Evolutionary conservation across 2,797 vertebrate species (phyloP).

Genomic region (Borostomias antarcticus): DNA sequence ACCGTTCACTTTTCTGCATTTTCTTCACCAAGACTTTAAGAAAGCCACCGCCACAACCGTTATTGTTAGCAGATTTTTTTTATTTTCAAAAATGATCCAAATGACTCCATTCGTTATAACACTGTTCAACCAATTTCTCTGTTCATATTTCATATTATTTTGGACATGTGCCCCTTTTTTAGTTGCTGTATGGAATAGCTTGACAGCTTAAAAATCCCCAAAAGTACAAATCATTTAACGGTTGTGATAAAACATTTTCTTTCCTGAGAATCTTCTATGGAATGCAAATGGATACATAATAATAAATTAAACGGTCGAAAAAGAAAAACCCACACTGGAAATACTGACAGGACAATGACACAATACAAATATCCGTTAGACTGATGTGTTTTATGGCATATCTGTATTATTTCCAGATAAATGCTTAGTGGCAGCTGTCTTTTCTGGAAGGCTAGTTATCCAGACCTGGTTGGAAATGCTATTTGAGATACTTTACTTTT

Average conservation of each 20-base stretch:
- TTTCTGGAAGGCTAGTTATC: neutral
- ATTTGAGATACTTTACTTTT: no score
- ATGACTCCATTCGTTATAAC: conserved; percentile 53
- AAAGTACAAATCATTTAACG: conserved; percentile 47
- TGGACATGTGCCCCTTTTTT: conserved; percentile 21
- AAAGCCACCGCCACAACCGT: conserved; percentile 38
- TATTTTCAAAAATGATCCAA: conserved; percentile 62
- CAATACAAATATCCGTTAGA: conserved; percentile 55
- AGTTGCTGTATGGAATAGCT: conserved; percentile 38
- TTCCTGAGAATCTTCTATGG: conserved; percentile 94
- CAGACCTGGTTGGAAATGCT: no score
- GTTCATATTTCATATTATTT: conserved; percentile 46
- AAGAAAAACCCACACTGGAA: conserved; percentile 60
- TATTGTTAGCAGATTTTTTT: conserved; percentile 75
- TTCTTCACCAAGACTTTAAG: neutral
- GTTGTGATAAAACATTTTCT: conserved; percentile 64
- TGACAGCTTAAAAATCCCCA: conserved; percentile 58
- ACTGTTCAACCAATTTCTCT: conserved; percentile 45
- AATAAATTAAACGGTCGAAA: conserved; percentile 81
- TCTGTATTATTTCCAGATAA: neutral
- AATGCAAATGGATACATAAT: conserved; percentile 86
- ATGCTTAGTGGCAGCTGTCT: neutral
- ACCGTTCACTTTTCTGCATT: neutral
- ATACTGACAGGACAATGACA: conserved; percentile 55
- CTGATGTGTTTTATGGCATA: conserved; percentile 37